phyloP scores from a whole-genome alignment of 2,113 vertebrate genomes.

The Microtus richardsoni region DNA sequence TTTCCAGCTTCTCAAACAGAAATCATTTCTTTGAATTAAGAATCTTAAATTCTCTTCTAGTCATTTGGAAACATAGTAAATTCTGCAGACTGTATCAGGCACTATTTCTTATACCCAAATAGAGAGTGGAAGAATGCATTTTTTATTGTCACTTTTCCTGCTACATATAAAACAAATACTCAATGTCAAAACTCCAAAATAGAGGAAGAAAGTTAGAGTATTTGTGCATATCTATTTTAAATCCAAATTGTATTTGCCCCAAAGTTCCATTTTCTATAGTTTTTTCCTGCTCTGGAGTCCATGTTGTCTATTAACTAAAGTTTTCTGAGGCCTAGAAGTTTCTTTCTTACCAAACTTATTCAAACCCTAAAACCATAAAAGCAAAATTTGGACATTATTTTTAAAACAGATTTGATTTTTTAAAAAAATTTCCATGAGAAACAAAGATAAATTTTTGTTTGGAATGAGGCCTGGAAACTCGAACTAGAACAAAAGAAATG shows the following conservation, averaged over 20 bases:
- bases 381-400: background rate
- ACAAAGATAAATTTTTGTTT: conserved; percentile 14
- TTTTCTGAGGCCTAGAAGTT: conserved; percentile 14
- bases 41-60: background rate
- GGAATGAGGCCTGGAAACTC: background rate
- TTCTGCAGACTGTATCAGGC: background rate
- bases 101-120: background rate
- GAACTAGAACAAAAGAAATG: background rate
- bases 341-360: background rate
- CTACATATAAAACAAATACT: background rate
- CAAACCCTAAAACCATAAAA: conserved; percentile 17
- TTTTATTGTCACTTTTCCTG: background rate
- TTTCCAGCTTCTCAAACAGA: background rate
- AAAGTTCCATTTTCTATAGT: background rate
- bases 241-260: background rate
- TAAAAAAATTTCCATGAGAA: background rate
- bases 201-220: background rate
- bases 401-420: background rate
- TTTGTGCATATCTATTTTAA: background rate
- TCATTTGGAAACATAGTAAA: background rate
- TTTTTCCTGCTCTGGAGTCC: background rate
- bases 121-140: background rate
- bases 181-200: background rate
- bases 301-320: background rate
- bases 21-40: background rate